Conservation (phyloP, 2,113 vertebrate species). For the Phalacrocorax pelagicus region DNA sequence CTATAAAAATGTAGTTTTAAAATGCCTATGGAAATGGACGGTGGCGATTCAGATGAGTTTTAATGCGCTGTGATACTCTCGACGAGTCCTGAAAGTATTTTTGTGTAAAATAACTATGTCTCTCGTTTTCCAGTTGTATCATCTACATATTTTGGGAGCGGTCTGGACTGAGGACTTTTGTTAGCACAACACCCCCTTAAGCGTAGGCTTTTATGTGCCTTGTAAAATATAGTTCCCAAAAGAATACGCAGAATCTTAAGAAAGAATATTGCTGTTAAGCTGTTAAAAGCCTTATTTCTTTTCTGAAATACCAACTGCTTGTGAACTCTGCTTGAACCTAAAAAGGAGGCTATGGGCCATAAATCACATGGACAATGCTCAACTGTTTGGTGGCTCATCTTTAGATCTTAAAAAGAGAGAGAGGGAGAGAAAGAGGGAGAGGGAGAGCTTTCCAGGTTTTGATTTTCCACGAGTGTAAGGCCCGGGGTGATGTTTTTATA, state of each 20-base stretch:
- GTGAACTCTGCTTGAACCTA: slow-evolving; percentile 90
- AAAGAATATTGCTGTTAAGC: slow-evolving; percentile 71
- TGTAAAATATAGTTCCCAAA: slow-evolving; percentile 52
- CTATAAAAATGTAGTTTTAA: not conserved
- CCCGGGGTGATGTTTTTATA: slow-evolving; percentile 51
- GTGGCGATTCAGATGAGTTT: not conserved
- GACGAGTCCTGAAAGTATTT: slow-evolving; percentile 16
- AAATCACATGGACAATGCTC: slow-evolving; percentile 90
- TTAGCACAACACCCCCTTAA: slow-evolving; percentile 29
- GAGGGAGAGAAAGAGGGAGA: slow-evolving; percentile 5
- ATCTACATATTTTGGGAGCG: not conserved
- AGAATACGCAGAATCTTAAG: slow-evolving; percentile 61
- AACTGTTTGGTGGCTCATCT: slow-evolving; percentile 86
- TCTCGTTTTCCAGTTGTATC: not conserved
- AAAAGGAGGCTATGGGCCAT: slow-evolving; percentile 81
- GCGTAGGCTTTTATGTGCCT: slow-evolving; percentile 27
- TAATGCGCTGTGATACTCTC: not conserved
- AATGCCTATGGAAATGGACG: not conserved
- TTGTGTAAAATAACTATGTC: not conserved
- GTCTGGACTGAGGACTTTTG: slow-evolving; percentile 5
- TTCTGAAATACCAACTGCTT: slow-evolving; percentile 81
- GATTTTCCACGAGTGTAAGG: slow-evolving; percentile 48
- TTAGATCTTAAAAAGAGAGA: slow-evolving; percentile 71
- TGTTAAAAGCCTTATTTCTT: slow-evolving; percentile 77
- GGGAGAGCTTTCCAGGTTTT: slow-evolving; percentile 66